Conservation (phyloP, 2,888 invertebrate species). For the Perithous albicinctus region DNA sequence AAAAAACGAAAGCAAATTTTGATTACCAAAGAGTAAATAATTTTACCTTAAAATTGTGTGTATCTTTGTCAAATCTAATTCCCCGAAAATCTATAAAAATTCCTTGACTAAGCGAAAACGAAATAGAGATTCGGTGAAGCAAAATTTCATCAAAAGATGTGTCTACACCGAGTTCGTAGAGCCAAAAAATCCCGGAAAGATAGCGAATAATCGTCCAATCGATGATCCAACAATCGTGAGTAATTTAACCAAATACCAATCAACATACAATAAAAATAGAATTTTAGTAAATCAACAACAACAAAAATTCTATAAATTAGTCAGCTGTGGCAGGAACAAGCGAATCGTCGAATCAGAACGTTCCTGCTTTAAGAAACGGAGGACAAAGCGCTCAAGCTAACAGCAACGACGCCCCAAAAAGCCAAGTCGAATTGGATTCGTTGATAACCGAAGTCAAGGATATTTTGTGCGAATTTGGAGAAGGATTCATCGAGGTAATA, state of each 20-base stretch:
- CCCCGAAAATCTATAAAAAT: conserved; percentile 24
- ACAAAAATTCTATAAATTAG: conserved; percentile 2
- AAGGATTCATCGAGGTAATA: conserved; percentile 88
- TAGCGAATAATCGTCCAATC: background rate
- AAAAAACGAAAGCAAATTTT: too few species aligned
- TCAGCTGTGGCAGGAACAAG: conserved; percentile 70
- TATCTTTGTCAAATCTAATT: too few species aligned
- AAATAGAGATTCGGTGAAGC: conserved; percentile 86
- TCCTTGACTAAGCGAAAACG: conserved; percentile 72
- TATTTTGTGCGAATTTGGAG: conserved; percentile 93
- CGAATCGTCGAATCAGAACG: conserved; percentile 58
- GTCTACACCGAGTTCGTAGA: conserved; percentile 86
- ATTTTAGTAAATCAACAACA: background rate
- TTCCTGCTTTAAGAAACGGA: conserved; percentile 6
- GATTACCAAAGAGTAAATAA: too few species aligned
- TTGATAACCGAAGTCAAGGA: conserved; percentile 90
- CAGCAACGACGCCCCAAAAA: conserved; percentile 50
- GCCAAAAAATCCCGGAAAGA: background rate
- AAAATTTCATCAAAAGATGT: conserved; percentile 86
- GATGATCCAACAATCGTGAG: conserved; percentile 45
- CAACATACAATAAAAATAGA: background rate
- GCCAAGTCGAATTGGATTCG: conserved; percentile 78
- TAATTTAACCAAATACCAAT: conserved; percentile 52
- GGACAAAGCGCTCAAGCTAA: conserved; percentile 11
- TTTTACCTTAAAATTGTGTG: too few species aligned